Percentiles rank a stretch among this genome's conserved stretches.
These are phyloP conservation scores for Urophycis tenuis DNA, from an alignment of 2,797 vertebrate genomes.

Conservation along the genomic window DNA sequence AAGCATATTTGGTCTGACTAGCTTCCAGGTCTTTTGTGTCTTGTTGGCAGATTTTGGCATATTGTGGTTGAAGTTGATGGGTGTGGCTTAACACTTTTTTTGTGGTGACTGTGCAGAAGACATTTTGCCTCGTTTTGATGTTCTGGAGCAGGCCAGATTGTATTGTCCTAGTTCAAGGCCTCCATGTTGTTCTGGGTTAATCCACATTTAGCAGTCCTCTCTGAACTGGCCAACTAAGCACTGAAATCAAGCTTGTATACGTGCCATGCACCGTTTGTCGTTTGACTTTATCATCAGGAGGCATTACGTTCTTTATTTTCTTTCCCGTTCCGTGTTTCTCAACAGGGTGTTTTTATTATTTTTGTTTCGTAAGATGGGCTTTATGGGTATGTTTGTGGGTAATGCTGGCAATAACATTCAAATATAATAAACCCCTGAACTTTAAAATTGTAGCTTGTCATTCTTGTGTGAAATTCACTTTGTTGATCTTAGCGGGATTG, in stretches of 20 bases:
- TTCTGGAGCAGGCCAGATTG: not conserved
- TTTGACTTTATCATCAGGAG: not conserved
- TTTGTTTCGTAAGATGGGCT: conserved; percentile 16
- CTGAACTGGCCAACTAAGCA: not conserved
- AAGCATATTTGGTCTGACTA: not conserved
- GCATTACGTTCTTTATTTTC: not conserved
- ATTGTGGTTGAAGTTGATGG: not conserved
- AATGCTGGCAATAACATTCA: conserved; percentile 32
- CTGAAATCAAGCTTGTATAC: not conserved
- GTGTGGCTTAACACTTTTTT: not conserved
- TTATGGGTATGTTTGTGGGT: conserved; percentile 26
- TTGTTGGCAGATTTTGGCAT: not conserved
- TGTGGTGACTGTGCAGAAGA: not conserved
- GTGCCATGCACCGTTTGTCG: not conserved
- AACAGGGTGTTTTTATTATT: not conserved
- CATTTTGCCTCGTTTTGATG: not conserved
- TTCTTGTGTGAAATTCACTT: conserved; percentile 77
- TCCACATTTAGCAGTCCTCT: not conserved
- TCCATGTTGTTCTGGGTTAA: not conserved
- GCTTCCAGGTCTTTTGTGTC: not conserved
- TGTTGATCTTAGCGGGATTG: conserved; percentile 70
- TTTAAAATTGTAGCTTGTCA: conserved; percentile 54
- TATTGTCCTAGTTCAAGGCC: not conserved
- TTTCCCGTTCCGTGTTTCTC: not conserved
- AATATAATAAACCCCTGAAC: conserved; percentile 62